Evolutionary conservation across 2,797 vertebrate genomes (phyloP).

Genomic region (Australoheros facetus): DNA sequence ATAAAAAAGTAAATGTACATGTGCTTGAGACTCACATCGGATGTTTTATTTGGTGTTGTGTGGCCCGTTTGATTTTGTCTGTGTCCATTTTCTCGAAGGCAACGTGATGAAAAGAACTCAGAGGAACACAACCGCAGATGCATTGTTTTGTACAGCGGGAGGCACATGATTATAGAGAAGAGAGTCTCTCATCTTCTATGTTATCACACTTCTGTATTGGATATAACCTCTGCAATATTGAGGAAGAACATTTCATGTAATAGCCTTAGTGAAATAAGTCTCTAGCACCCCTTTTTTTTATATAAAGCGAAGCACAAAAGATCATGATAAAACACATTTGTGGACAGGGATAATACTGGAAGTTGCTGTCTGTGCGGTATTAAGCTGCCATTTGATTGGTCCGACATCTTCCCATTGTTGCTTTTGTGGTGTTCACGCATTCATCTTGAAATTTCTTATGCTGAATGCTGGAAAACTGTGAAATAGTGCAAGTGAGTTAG

Average conservation of each 20-base stretch:
- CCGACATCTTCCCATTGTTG: not conserved
- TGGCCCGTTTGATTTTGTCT: not conserved
- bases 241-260: not conserved
- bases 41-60: not conserved
- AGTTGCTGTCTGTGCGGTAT: not conserved
- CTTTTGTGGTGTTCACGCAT: not conserved
- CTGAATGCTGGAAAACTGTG: not conserved
- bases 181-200: not conserved
- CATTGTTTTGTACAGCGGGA: not conserved
- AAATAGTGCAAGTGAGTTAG: not conserved
- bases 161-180: slow-evolving; percentile 5
- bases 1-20: slow-evolving; percentile 12
- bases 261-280: slow-evolving; percentile 18
- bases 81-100: not conserved
- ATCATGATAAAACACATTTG: not conserved
- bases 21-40: not conserved
- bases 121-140: not conserved
- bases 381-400: not conserved
- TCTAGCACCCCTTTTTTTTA: not conserved
- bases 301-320: not conserved
- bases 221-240: not conserved
- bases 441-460: not conserved
- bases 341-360: not conserved
- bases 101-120: not conserved
- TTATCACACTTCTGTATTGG: not conserved